phyloP scores from a whole-genome alignment of 2,797 vertebrate species.

The Pogonophryne albipinna region DNA sequence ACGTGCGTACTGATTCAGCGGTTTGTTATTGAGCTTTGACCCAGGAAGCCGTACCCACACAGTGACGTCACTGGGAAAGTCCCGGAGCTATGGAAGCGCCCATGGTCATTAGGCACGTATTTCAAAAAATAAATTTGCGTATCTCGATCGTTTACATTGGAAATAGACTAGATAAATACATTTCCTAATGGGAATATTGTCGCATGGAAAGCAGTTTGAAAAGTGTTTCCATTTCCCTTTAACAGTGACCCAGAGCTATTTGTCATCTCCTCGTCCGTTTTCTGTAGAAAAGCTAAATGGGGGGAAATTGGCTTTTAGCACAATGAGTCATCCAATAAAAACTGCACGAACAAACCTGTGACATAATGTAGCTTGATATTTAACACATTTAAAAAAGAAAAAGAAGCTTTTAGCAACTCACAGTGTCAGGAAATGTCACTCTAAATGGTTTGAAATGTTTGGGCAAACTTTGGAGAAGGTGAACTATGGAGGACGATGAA shows the following conservation, averaged over 20 bases:
- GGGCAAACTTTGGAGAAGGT: constrained; percentile 7
- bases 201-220: no score
- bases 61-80: no score
- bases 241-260: not conserved
- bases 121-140: no score
- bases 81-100: no score
- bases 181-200: no score
- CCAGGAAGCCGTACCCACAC: no score
- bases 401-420: constrained; percentile 12
- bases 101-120: no score
- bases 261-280: not conserved
- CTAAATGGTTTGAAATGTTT: constrained; percentile 14
- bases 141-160: no score
- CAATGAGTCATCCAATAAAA: constrained; percentile 10
- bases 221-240: no score
- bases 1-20: no score
- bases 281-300: constrained; percentile 8
- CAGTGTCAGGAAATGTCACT: constrained; percentile 1
- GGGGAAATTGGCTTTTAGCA: not conserved
- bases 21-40: no score
- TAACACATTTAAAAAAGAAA: constrained; percentile 1
- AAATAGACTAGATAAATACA: no score
- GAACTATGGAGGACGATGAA: not conserved
- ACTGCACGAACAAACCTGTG: not conserved
- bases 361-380: not conserved